phyloP scores from a whole-genome alignment of 2,113 vertebrate genomes.

The Percopsis transmontana region DNA sequence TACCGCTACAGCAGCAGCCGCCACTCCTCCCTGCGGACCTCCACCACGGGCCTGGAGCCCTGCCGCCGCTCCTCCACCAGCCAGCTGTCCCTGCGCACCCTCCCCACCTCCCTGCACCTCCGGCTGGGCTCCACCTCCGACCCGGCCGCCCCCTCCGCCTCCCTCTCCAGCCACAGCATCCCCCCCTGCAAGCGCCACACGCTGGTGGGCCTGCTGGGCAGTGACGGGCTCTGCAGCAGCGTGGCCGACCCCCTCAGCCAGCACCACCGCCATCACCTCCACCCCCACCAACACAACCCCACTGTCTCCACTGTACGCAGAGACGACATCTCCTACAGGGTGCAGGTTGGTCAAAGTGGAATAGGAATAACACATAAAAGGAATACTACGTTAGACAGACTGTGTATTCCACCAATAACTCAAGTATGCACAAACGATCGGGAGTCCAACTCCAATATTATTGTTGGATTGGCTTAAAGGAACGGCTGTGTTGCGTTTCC shows the following conservation, averaged over 20 bases:
- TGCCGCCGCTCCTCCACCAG: conserved; percentile 96
- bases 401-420: too few relatives aligned
- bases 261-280: conserved; percentile 75
- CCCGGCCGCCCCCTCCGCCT: conserved; percentile 84
- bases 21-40: conserved; percentile 93
- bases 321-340: conserved; percentile 95
- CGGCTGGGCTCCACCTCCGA: conserved; percentile 89
- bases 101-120: conserved; percentile 94
- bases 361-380: too few relatives aligned
- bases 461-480: too few relatives aligned
- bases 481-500: conserved; percentile 13
- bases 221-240: conserved; percentile 79
- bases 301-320: conserved; percentile 81
- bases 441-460: too few relatives aligned
- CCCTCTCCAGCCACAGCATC: conserved; percentile 97
- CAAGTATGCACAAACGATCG: too few relatives aligned
- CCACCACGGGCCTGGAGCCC: conserved; percentile 90
- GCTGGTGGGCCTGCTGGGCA: conserved; percentile 91
- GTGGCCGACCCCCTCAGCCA: conserved; percentile 73
- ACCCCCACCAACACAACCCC: conserved; percentile 82
- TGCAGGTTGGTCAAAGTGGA: conserved; percentile 86
- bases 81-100: conserved; percentile 93
- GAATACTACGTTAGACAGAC: too few relatives aligned
- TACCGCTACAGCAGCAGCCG: conserved; percentile 95
- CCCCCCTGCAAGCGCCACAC: conserved; percentile 95